These are phyloP conservation scores for Lepilemur ruficaudatus DNA, from an alignment of 2,797 vertebrate genomes.

Conservation along the genomic window DNA sequence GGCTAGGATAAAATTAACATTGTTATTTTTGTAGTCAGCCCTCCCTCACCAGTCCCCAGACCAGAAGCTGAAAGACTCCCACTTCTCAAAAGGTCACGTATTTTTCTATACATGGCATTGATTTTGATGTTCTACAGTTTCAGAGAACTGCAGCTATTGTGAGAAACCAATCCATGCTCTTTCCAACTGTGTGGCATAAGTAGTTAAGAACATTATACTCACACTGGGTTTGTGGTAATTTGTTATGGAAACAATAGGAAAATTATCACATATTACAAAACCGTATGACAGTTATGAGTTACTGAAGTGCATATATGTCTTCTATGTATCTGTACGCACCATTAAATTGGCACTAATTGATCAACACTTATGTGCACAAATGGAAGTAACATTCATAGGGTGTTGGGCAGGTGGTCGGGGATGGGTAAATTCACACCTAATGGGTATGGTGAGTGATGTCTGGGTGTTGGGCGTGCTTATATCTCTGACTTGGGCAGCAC, in stretches of 20 bases:
- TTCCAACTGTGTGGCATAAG: neutral
- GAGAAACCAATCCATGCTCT: neutral
- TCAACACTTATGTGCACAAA: no score
- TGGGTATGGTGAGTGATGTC: no score
- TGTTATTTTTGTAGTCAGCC: neutral
- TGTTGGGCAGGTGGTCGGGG: no score
- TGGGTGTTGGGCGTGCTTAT: no score
- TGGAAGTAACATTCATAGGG: no score
- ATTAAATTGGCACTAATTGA: no score
- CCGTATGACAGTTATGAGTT: neutral
- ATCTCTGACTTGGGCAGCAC: no score
- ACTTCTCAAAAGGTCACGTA: neutral
- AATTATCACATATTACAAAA: neutral
- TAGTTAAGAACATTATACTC: conserved; percentile 4
- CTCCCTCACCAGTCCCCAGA: neutral
- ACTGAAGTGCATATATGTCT: neutral
- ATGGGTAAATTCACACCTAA: no score
- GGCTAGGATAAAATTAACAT: neutral
- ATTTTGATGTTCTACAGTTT: neutral
- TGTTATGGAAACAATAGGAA: neutral
- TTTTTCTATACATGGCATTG: neutral
- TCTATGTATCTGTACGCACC: neutral
- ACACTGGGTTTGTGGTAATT: neutral
- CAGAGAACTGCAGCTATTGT: neutral
- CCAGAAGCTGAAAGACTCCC: neutral